Conservation (phyloP, 2,888 invertebrate genomes). For the Tridacna gigas region DNA sequence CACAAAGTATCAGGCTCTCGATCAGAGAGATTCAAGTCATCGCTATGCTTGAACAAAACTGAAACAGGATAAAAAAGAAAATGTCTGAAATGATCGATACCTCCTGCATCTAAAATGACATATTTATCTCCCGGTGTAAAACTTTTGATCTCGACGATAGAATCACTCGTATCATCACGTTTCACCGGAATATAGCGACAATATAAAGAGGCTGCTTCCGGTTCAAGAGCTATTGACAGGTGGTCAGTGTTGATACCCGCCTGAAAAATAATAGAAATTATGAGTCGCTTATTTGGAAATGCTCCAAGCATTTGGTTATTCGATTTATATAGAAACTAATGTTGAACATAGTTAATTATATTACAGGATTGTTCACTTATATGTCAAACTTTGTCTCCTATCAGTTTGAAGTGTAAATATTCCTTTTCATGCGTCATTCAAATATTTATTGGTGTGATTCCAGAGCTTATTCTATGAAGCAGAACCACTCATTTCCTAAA, state of each 20-base stretch:
- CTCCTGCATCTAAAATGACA: slow-evolving; percentile 57
- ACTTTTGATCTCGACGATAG: slow-evolving; percentile 12
- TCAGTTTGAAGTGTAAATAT: not conserved
- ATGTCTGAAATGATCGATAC: slow-evolving; percentile 10
- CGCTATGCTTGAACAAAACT: too few relatives aligned
- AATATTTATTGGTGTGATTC: not conserved
- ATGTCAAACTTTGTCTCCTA: not conserved
- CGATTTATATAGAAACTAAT: not conserved
- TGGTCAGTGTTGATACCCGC: slow-evolving; percentile 47
- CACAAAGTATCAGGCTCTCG: too few relatives aligned
- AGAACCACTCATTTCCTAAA: too few relatives aligned
- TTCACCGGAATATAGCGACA: slow-evolving; percentile 42
- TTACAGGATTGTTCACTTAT: not conserved
- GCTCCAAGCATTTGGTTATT: not conserved
- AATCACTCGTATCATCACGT: not conserved
- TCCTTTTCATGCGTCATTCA: not conserved
- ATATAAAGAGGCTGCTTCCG: slow-evolving; percentile 53
- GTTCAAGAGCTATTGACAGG: slow-evolving; percentile 50
- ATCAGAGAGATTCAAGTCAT: too few relatives aligned
- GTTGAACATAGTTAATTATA: not conserved
- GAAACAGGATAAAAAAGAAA: too few relatives aligned
- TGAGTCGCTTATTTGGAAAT: not conserved
- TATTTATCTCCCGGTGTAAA: slow-evolving; percentile 46
- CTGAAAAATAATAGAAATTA: slow-evolving; percentile 27
- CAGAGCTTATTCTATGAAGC: too few relatives aligned